Conservation (phyloP, 2,797 vertebrate species). For the Cuniculus paca region DNA sequence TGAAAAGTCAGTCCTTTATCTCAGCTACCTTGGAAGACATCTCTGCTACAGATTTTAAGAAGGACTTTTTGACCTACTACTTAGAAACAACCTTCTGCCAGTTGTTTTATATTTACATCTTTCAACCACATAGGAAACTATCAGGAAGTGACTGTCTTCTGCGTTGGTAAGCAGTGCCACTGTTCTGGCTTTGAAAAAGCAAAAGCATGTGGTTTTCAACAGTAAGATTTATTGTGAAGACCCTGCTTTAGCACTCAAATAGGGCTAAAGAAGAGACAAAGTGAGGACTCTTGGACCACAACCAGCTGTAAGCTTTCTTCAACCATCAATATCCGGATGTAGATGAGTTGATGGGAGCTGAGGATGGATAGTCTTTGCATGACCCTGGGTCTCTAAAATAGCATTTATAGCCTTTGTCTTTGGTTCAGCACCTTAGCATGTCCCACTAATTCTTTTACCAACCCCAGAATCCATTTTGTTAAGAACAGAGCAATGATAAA, state of each 20-base stretch:
- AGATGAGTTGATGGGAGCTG: background rate
- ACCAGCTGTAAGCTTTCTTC: background rate
- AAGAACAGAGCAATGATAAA: background rate
- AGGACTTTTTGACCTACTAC: background rate
- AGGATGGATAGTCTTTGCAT: background rate
- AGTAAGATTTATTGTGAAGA: conserved; percentile 33
- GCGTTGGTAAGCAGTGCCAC: background rate
- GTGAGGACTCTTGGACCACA: background rate
- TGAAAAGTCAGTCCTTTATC: background rate
- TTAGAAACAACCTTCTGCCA: background rate
- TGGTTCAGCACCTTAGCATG: background rate
- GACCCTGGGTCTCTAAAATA: background rate
- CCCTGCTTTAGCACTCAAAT: background rate
- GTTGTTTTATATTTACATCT: background rate
- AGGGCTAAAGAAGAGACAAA: background rate
- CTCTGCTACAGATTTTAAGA: background rate
- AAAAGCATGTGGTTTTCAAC: background rate
- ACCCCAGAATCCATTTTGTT: background rate
- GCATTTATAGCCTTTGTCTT: background rate
- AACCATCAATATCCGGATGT: background rate
- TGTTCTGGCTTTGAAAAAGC: background rate
- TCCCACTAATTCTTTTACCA: conserved; percentile 11
- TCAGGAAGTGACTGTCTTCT: background rate
- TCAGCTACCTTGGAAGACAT: background rate
- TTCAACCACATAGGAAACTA: background rate